Percentiles rank a stretch among this genome's conserved stretches.
Evolutionary conservation across 2,888 invertebrate genomes (phyloP).

Genomic region (Nudaria mundana): DNA sequence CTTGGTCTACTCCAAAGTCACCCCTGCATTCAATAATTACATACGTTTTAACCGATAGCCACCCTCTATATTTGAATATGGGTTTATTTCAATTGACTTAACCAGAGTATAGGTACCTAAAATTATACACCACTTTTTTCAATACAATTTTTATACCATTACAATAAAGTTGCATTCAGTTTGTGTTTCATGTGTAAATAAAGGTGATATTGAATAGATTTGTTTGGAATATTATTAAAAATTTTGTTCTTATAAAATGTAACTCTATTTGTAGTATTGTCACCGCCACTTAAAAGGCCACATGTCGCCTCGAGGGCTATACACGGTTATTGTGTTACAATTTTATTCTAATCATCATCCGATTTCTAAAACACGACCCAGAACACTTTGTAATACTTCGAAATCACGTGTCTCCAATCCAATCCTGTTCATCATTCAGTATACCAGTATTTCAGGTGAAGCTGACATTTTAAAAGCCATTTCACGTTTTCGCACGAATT

Average conservation of each 20-base stretch:
- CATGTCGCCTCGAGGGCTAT: constrained; percentile 77
- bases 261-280: constrained; percentile 78
- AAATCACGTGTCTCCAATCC: no score
- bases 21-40: constrained; percentile 70
- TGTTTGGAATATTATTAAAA: constrained; percentile 56
- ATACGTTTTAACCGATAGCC: constrained; percentile 75
- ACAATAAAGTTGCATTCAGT: constrained; percentile 12
- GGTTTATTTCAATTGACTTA: constrained; percentile 71
- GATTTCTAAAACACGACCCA: no score
- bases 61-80: constrained; percentile 76
- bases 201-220: constrained; percentile 40
- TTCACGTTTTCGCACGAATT: no score
- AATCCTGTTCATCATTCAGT: no score
- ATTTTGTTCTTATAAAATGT: constrained; percentile 69
- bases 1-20: constrained; percentile 59
- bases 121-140: background rate
- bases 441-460: no score
- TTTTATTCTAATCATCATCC: constrained; percentile 34
- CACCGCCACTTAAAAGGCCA: constrained; percentile 78
- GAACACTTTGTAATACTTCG: no score
- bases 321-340: constrained; percentile 58
- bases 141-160: constrained; percentile 19
- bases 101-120: constrained; percentile 36
- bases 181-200: constrained; percentile 16
- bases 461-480: no score